Conservation (phyloP, 2,113 vertebrate species). For the Hydropotes inermis region DNA sequence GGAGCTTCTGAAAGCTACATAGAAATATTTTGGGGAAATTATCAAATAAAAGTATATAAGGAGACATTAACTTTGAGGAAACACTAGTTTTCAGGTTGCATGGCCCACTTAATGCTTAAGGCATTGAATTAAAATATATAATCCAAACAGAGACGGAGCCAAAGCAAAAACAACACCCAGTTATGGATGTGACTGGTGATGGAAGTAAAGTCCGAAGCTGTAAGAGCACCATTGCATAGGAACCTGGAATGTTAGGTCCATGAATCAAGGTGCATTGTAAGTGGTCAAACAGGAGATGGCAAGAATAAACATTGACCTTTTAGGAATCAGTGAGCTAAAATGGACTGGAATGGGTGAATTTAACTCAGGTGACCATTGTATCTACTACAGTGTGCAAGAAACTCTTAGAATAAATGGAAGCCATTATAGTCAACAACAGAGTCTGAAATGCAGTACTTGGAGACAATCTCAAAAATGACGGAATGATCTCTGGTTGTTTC, state of each 20-base stretch:
- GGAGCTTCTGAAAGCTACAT: background rate
- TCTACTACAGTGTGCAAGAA: background rate
- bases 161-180: background rate
- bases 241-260: background rate
- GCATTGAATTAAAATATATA: background rate
- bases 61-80: background rate
- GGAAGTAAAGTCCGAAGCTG: background rate
- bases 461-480: background rate
- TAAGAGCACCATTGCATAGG: background rate
- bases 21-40: background rate
- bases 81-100: background rate
- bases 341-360: background rate
- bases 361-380: background rate
- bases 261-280: background rate
- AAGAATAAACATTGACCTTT: background rate
- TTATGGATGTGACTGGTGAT: background rate
- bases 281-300: background rate
- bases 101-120: background rate
- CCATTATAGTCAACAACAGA: background rate
- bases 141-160: background rate
- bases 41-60: background rate
- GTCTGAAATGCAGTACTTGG: background rate
- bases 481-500: background rate
- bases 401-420: background rate
- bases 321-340: background rate